Base-by-base conservation (phyloP, 35 echinoderm and acorn worm species). In the Acanthaster planci region DNA sequence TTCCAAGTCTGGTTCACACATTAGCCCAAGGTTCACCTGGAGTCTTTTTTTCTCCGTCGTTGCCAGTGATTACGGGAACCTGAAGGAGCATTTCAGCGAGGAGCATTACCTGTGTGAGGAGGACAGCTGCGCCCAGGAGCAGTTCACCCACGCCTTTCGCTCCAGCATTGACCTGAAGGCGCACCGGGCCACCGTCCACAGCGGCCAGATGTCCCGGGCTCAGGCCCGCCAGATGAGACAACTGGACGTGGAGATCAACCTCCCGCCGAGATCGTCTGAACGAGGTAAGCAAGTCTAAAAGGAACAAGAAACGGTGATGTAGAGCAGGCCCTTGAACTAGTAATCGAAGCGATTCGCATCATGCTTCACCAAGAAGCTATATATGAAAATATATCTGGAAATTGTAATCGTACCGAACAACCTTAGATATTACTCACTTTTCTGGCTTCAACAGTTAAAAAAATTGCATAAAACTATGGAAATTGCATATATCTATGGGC, bases 51-150 rank as follows among this genome's bases (percentile, higher is more conserved):
- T 12, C 22, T 12, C 58, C 82, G 40, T 86, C 34, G 40, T 7
- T 51, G 78, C 8, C 89, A 94, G 96, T 86, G 92, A 94, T 50
- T 99, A 99, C 59, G 40, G 23, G 23, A 72, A 91, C 51, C 75
- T 99, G 3, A 79, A 55, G 37, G 83, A 89, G n/a, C 96, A 99
- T 54, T 99, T 99, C 44, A 31, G 84, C 23, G 77, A 79, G 10
- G 38, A 89, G 7, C 96, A 99, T 76, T 99, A 52, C 52, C 86
- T 94, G 1, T 99, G 96, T 78, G 92, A 99, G 31, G 91, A 99
- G 51, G 92, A 53, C 9, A 72, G 81, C 8, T 99, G 96, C 52
- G 53, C 14, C 5, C 39, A 85, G 38, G 88, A 99, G 78, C 39
- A 94, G 52, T 99, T 99, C 67, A 86, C 88, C 7, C 80, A 87